Evolutionary conservation across 2,113 vertebrate species (phyloP).

Genomic region (Halcyon senegalensis): DNA sequence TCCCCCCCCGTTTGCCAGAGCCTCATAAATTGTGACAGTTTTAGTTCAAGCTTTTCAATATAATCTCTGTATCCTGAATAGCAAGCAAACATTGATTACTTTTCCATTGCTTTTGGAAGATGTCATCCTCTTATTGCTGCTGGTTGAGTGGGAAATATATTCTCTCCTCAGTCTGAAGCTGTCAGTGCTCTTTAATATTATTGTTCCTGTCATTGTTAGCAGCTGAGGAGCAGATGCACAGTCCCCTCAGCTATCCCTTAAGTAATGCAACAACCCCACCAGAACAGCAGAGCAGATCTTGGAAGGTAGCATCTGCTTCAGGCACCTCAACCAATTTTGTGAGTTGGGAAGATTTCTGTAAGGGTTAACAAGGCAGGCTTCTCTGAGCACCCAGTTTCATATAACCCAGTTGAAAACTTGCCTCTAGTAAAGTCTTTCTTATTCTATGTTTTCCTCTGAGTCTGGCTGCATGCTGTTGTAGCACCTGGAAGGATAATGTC

Average conservation of each 20-base stretch:
- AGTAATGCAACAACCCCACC: background rate
- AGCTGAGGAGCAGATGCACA: background rate
- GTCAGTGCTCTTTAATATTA: background rate
- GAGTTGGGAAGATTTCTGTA: background rate
- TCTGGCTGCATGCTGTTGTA: background rate
- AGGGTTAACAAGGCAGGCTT: background rate
- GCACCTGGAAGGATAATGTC: background rate
- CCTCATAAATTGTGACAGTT: background rate
- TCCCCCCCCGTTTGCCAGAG: background rate
- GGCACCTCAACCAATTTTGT: background rate
- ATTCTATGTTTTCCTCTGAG: background rate
- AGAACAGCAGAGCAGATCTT: background rate
- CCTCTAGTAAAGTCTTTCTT: background rate
- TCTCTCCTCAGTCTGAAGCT: background rate
- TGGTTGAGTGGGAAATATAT: background rate
- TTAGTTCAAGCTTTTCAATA: background rate
- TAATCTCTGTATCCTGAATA: background rate
- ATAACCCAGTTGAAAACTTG: background rate
- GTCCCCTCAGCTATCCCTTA: background rate
- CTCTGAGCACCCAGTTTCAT: background rate
- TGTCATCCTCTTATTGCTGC: background rate
- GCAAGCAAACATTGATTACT: background rate
- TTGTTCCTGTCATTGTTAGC: background rate
- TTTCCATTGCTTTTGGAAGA: background rate
- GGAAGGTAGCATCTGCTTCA: background rate